A percentile compares a stretch with the other conserved stretches of the same genome.
These are phyloP conservation scores for Hyles euphorbiae DNA, from an alignment of 1,140 invertebrate genomes.

Conservation along the genomic window DNA sequence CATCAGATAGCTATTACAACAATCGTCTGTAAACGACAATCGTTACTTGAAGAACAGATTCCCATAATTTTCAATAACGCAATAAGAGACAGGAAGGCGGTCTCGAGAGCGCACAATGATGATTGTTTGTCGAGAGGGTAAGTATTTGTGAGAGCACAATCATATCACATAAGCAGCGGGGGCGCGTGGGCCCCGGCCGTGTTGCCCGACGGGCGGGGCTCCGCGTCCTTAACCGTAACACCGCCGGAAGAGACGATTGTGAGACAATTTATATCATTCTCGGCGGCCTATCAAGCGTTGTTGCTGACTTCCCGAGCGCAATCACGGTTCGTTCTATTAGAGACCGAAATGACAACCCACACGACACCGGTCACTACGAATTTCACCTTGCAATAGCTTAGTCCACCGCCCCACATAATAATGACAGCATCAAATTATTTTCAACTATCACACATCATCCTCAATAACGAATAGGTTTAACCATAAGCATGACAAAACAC, in stretches of 20 bases:
- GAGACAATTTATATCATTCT: constrained; percentile 67
- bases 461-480: no score
- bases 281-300: constrained; percentile 47
- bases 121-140: constrained; percentile 23
- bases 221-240: constrained; percentile 38
- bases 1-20: constrained; percentile 2
- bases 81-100: constrained; percentile 14
- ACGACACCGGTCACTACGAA: no score
- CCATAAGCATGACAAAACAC: no score
- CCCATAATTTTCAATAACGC: constrained; percentile 17
- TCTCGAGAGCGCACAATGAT: constrained; percentile 23
- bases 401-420: no score
- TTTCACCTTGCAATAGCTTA: no score
- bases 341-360: constrained; percentile 11
- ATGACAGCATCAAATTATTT: no score
- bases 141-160: constrained; percentile 22
- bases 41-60: constrained; percentile 3
- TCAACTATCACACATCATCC: no score
- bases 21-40: constrained; percentile 2
- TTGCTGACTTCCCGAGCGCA: constrained; percentile 47
- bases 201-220: constrained; percentile 14
- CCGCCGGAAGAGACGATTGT: constrained; percentile 58
- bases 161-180: constrained; percentile 15
- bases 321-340: constrained; percentile 21
- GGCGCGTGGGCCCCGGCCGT: constrained; percentile 17